Evolutionary conservation across 2,888 invertebrate genomes (phyloP).

Genomic region (Drosophila melanosoma): DNA sequence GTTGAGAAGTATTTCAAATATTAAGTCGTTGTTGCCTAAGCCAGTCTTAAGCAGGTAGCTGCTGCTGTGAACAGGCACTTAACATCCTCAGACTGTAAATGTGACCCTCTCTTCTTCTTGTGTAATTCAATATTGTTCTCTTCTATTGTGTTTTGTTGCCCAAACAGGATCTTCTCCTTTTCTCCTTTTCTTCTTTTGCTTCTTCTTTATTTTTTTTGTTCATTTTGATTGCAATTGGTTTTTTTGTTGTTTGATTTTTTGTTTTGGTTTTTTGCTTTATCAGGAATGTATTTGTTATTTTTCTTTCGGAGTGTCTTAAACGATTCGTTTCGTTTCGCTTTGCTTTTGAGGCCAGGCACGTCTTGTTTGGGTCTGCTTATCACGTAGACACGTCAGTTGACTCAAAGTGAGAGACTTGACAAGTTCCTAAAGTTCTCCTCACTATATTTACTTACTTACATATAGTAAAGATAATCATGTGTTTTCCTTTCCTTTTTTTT

Average conservation of each 20-base stretch:
- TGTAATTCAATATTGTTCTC: conserved; percentile 72
- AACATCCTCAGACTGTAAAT: conserved; percentile 27
- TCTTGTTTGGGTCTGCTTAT: conserved; percentile 64
- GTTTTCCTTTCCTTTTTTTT: conserved; percentile 10
- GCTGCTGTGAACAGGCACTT: conserved; percentile 17
- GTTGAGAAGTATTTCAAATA: conserved; percentile 23
- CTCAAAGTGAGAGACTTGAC: conserved; percentile 15
- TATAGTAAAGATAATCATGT: conserved; percentile 2
- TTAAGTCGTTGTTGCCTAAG: conserved; percentile 26
- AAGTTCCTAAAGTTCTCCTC: conserved; percentile 21
- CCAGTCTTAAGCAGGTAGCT: conserved; percentile 43
- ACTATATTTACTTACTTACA: conserved; percentile 13
- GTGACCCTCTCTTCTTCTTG: conserved; percentile 42
- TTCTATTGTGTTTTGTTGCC: conserved; percentile 35
- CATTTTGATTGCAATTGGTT: conserved; percentile 53
- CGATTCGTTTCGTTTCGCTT: neutral
- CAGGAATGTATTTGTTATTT: conserved; percentile 41
- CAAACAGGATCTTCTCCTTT: conserved; percentile 62
- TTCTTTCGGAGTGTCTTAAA: conserved; percentile 5
- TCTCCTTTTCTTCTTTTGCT: conserved; percentile 20
- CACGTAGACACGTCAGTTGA: conserved; percentile 52
- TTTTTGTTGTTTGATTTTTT: conserved; percentile 33
- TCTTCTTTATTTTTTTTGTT: conserved; percentile 22
- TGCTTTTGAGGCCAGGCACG: conserved; percentile 63
- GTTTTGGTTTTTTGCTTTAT: conserved; percentile 49